Percentiles rank a stretch among this genome's conserved stretches.
Evolutionary conservation across 1,140 invertebrate genomes (phyloP).

Genomic region (Drosophila asahinai): DNA sequence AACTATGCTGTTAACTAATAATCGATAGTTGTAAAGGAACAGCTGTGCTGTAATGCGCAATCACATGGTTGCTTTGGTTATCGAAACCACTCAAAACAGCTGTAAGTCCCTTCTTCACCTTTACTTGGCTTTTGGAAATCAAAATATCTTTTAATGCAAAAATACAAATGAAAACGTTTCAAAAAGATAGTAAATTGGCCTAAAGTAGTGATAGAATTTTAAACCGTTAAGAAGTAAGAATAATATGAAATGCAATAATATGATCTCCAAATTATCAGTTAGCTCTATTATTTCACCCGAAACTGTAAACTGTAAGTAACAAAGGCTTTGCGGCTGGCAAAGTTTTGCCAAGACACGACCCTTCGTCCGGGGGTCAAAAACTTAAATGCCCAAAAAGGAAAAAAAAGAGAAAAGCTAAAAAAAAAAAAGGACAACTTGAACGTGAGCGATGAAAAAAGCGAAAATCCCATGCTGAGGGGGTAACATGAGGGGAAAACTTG

Average conservation of each 20-base stretch:
- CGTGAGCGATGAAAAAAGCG: conserved; percentile 8
- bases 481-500: conserved; percentile 57
- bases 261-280: background rate
- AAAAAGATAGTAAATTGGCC: no score
- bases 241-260: no score
- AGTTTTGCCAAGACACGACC: conserved; percentile 39
- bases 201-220: no score
- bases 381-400: conserved; percentile 36
- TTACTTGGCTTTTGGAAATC: no score
- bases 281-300: background rate
- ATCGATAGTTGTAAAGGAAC: no score
- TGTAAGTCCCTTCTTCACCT: no score
- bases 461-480: conserved; percentile 25
- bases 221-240: background rate
- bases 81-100: no score
- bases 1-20: no score
- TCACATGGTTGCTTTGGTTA: no score
- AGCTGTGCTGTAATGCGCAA: no score
- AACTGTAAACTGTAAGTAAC: conserved; percentile 14
- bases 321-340: conserved; percentile 57
- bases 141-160: no score
- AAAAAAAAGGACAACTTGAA: conserved; percentile 9
- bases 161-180: no score
- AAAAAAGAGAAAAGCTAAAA: conserved; percentile 10
- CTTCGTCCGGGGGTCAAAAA: conserved; percentile 10